A percentile compares a stretch with the other conserved stretches of the same genome.
These are phyloP conservation scores for Sprattus sprattus DNA, from an alignment of 2,113 vertebrate species.

Conservation along the genomic window DNA sequence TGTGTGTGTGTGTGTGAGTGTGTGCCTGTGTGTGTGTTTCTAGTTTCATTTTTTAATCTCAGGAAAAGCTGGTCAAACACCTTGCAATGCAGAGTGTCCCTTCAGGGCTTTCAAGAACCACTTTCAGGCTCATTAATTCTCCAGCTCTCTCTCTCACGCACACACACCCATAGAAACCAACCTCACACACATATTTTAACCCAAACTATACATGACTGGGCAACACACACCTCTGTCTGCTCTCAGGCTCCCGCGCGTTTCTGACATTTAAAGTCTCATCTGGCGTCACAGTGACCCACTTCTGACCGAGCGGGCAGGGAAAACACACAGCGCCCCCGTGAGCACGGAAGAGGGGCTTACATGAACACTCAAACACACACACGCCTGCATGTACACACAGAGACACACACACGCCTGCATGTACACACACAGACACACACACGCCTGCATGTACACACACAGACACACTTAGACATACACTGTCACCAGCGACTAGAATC, in stretches of 20 bases:
- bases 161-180: conserved; percentile 9
- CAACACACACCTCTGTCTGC: background rate
- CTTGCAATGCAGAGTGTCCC: conserved; percentile 12
- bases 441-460: background rate
- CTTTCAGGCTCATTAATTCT: too few species aligned
- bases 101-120: background rate
- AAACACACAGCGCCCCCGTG: background rate
- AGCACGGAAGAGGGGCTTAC: background rate
- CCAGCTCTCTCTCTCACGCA: background rate
- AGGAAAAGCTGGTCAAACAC: conserved; percentile 36
- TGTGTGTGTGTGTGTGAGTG: background rate
- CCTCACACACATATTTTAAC: background rate
- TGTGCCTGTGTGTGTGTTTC: background rate
- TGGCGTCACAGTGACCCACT: background rate
- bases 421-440: conserved; percentile 27
- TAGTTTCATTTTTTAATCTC: background rate
- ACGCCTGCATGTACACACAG: background rate
- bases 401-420: conserved; percentile 24
- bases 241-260: background rate
- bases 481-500: background rate
- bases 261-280: background rate
- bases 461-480: conserved; percentile 5
- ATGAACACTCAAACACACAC: background rate
- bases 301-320: background rate
- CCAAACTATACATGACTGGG: background rate